Conservation (phyloP, 2,888 invertebrate genomes). For the Terebella lapidaria region DNA sequence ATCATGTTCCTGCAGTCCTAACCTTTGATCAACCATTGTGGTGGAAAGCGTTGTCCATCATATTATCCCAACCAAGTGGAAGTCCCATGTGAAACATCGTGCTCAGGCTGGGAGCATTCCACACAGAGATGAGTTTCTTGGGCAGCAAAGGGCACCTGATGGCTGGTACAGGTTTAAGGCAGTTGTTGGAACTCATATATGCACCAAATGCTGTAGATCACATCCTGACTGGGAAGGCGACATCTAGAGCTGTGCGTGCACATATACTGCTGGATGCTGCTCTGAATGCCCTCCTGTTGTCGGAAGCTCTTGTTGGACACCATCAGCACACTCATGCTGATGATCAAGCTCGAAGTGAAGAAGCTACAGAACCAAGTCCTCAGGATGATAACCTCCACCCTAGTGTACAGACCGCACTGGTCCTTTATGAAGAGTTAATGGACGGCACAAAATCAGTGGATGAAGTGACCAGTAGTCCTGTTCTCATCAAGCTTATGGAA, state of each 20-base stretch:
- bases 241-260: slow-evolving; percentile 22
- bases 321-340: neutral
- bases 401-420: too few relatives aligned
- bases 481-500: too few relatives aligned
- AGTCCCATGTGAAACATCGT: slow-evolving; percentile 16
- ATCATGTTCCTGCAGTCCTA: neutral
- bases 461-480: neutral
- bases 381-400: neutral
- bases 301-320: slow-evolving; percentile 7
- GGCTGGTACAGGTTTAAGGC: slow-evolving; percentile 23
- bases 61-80: slow-evolving; percentile 5
- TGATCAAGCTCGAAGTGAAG: neutral
- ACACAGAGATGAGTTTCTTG: slow-evolving; percentile 26
- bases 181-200: slow-evolving; percentile 22
- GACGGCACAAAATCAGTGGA: neutral
- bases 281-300: slow-evolving; percentile 14
- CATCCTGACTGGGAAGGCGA: slow-evolving; percentile 25
- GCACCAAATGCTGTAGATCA: slow-evolving; percentile 23
- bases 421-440: too few relatives aligned
- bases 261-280: slow-evolving; percentile 24
- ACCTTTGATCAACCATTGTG: slow-evolving; percentile 30
- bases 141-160: slow-evolving; percentile 29
- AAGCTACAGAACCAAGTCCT: neutral
- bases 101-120: slow-evolving; percentile 20
- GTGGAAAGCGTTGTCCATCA: slow-evolving; percentile 22